Evolutionary conservation across 2,797 vertebrate species (phyloP).

Genomic region (Propithecus deckenii): DNA sequence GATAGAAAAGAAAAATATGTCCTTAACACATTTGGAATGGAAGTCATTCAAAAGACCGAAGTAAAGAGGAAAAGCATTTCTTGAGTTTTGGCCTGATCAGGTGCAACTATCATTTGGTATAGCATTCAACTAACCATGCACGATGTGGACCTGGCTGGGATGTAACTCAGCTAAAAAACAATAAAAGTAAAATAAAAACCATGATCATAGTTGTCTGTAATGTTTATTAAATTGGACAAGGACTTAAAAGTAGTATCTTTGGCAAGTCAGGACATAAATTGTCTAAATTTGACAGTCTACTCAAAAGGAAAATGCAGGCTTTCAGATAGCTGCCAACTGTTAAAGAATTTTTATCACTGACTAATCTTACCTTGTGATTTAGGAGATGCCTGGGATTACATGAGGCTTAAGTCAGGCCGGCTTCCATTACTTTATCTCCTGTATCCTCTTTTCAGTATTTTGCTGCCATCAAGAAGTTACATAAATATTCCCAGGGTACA

Average conservation of each 20-base stretch:
- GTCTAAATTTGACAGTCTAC: conserved; percentile 56
- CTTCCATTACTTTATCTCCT: conserved; percentile 50
- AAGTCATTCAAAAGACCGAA: conserved; percentile 61
- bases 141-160: neutral
- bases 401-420: conserved; percentile 39
- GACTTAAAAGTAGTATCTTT: conserved; percentile 69
- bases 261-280: conserved; percentile 55
- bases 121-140: conserved; percentile 34
- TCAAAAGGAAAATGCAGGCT: conserved; percentile 70
- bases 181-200: conserved; percentile 60
- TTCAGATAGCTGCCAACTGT: conserved; percentile 44
- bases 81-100: conserved; percentile 37
- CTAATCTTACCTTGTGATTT: conserved; percentile 71
- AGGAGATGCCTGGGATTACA: conserved; percentile 67
- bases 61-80: neutral
- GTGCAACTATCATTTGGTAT: neutral
- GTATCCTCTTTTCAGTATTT: conserved; percentile 68
- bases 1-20: conserved; percentile 1
- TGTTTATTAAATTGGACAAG: conserved; percentile 67
- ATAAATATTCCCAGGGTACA: conserved; percentile 62
- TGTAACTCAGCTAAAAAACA: conserved; percentile 56
- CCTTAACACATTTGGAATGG: conserved; percentile 1
- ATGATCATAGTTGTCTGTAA: neutral
- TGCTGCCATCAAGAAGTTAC: conserved; percentile 60
- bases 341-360: conserved; percentile 65